Conservation (phyloP, 2,888 invertebrate species). For the Drosophila mimica region DNA sequence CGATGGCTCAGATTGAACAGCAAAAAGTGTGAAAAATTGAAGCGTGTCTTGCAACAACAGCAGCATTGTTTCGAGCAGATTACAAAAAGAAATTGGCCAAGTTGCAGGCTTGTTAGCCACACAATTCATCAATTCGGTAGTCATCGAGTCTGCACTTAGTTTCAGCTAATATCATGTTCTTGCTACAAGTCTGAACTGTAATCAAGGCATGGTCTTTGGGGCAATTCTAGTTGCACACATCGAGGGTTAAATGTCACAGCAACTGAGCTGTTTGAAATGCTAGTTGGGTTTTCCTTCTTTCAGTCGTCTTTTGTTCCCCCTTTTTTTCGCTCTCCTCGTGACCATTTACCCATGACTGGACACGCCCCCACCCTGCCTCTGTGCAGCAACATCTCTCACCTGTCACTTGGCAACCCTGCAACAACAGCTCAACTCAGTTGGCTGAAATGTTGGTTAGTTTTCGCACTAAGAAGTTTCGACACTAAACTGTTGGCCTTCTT, state of each 20-base stretch:
- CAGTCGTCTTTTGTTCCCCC: conserved; percentile 12
- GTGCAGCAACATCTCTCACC: conserved; percentile 13
- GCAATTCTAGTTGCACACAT: neutral
- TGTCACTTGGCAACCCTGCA: conserved; percentile 9
- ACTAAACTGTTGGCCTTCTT: conserved; percentile 2
- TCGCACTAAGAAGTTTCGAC: conserved; percentile 36
- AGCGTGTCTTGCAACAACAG: conserved; percentile 16
- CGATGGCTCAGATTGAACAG: conserved; percentile 47
- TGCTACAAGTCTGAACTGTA: neutral
- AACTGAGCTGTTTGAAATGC: conserved; percentile 48
- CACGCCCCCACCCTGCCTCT: neutral
- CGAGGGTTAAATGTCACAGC: conserved; percentile 40
- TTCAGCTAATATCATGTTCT: conserved; percentile 12
- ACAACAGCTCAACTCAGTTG: neutral
- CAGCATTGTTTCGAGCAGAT: neutral
- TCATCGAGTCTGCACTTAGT: neutral
- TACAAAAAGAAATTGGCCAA: neutral
- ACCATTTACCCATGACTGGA: conserved; percentile 33
- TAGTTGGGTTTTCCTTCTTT: conserved; percentile 9
- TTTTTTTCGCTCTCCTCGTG: neutral
- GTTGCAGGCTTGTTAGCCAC: neutral
- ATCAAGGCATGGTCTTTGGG: neutral
- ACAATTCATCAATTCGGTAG: conserved; percentile 8
- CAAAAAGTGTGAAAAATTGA: conserved; percentile 54
- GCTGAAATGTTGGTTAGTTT: conserved; percentile 15